Conservation (phyloP, 2,888 invertebrate genomes). For the Leptopilina drosophilae region DNA sequence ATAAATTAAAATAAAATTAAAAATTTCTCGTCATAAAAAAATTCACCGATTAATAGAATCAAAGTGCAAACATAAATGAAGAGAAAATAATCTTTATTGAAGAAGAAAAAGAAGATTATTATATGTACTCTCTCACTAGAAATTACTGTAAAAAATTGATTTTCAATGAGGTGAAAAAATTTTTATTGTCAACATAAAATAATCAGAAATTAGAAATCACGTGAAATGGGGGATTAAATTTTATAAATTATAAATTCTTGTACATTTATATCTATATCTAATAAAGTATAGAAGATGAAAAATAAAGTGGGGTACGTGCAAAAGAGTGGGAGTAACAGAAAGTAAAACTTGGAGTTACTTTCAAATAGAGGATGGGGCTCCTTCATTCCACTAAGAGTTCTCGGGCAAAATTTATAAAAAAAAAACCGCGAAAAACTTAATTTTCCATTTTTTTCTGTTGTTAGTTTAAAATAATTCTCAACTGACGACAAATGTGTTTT, state of each 20-base stretch:
- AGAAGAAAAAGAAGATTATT: no score
- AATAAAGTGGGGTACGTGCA: conserved; percentile 41
- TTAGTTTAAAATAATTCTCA: no score
- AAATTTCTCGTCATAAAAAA: no score
- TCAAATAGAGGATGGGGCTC: conserved; percentile 51
- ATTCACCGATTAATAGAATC: no score
- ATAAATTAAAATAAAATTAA: no score
- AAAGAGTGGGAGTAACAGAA: conserved; percentile 62
- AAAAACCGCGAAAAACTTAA: background rate
- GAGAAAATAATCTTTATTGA: no score
- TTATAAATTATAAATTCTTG: background rate
- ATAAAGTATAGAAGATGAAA: conserved; percentile 42
- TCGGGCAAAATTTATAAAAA: conserved; percentile 10
- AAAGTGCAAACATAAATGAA: no score
- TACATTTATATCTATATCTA: background rate
- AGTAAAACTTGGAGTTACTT: conserved; percentile 63
- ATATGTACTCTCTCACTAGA: background rate
- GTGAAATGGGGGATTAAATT: background rate
- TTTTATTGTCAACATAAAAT: no score
- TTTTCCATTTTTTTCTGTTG: no score
- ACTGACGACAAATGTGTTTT: background rate
- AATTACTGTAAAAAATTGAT: background rate
- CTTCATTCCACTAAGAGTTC: conserved; percentile 28
- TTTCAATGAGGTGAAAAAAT: no score
- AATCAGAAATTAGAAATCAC: background rate